phyloP scores from a whole-genome alignment of 2,113 vertebrate species.

The Vidua chalybeata region DNA sequence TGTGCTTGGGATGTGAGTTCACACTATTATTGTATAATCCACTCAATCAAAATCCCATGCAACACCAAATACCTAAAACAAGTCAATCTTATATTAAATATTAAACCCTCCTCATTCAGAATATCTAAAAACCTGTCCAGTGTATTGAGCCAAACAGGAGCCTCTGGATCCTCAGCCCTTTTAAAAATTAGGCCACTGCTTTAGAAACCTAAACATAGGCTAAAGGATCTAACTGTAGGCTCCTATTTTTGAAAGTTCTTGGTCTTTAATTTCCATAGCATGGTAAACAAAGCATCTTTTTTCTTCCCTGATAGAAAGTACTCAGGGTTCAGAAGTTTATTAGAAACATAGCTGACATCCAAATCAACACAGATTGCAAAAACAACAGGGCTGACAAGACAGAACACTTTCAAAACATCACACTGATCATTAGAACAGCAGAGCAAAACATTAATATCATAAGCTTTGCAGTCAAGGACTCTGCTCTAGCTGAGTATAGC shows the following conservation, averaged over 20 bases:
- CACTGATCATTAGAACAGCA: slow-evolving; percentile 63
- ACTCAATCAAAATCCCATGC: background rate
- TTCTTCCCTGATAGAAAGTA: slow-evolving; percentile 46
- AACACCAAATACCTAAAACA: background rate
- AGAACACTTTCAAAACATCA: slow-evolving; percentile 64
- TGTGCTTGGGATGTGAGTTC: background rate
- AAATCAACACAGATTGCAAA: slow-evolving; percentile 65
- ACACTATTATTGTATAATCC: background rate
- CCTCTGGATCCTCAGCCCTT: background rate
- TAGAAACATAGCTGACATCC: slow-evolving; percentile 62
- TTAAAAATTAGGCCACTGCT: background rate
- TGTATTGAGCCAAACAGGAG: background rate
- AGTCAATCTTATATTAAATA: background rate
- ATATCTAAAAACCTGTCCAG: background rate
- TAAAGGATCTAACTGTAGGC: background rate
- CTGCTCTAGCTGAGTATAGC: slow-evolving; percentile 8
- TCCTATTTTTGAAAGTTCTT: slow-evolving; percentile 26
- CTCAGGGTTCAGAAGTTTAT: slow-evolving; percentile 62
- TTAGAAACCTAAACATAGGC: background rate
- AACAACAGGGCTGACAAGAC: slow-evolving; percentile 64
- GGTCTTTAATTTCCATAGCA: slow-evolving; percentile 47
- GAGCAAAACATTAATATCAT: slow-evolving; percentile 62
- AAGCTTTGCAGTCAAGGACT: slow-evolving; percentile 42
- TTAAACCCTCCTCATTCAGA: background rate
- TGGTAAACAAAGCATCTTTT: slow-evolving; percentile 40